Conservation (phyloP, 2,797 vertebrate species). For the Cercopithecus diana region DNA sequence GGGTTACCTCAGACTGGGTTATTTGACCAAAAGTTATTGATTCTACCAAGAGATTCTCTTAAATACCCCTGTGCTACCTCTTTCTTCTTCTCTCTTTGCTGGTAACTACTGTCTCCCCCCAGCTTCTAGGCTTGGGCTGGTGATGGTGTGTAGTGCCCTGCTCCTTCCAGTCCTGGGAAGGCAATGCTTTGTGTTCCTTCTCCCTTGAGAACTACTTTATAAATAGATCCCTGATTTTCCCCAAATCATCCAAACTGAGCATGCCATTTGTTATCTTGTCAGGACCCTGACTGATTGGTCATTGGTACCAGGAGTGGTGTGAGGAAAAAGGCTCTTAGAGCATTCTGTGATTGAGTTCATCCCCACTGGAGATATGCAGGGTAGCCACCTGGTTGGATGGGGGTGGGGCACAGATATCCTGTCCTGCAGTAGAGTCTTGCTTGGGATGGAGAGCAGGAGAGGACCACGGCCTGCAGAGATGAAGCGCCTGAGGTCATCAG, state of each 20-base stretch:
- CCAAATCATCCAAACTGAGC: not conserved
- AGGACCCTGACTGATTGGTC: not conserved
- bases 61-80: not conserved
- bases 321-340: not conserved
- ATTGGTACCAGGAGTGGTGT: not conserved
- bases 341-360: no score
- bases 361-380: not conserved
- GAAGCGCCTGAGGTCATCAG: not conserved
- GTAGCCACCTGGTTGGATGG: not conserved
- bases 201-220: not conserved
- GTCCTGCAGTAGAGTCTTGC: not conserved
- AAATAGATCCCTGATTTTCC: not conserved
- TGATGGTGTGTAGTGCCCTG: not conserved
- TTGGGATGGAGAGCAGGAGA: not conserved
- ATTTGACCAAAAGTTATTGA: not conserved
- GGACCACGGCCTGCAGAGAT: fast-evolving
- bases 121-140: not conserved
- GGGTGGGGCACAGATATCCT: fast-evolving
- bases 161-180: not conserved
- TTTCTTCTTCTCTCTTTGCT: not conserved
- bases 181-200: not conserved
- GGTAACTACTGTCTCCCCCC: not conserved
- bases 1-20: fast-evolving
- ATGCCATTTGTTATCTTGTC: not conserved
- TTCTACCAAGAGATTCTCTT: not conserved